A percentile compares a stretch with the other conserved stretches of the same genome.
Evolutionary conservation across 2,797 vertebrate species (phyloP).

Genomic region (Oreortyx pictus): DNA sequence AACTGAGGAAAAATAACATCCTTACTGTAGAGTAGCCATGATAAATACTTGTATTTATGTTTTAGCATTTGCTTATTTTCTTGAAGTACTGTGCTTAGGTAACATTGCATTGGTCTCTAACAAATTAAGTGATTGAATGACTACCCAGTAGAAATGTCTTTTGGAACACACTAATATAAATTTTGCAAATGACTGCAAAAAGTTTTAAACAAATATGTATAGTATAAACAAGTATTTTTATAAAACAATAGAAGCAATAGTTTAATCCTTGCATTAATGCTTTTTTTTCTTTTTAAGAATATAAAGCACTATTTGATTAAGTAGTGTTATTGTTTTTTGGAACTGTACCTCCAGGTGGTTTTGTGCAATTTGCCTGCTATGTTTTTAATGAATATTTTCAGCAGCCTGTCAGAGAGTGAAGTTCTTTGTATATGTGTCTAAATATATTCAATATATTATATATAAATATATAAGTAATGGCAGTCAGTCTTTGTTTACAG

Average conservation of each 20-base stretch:
- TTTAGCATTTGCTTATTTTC: neutral
- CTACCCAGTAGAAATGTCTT: neutral
- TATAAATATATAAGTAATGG: neutral
- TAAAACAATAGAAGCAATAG: neutral
- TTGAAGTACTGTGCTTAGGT: neutral
- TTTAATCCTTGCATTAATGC: neutral
- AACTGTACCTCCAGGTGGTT: neutral
- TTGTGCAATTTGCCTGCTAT: neutral
- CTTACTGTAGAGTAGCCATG: neutral
- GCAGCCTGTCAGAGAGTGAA: neutral
- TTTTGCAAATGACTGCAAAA: neutral
- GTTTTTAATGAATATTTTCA: neutral
- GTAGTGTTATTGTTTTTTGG: neutral
- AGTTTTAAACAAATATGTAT: neutral
- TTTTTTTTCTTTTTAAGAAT: neutral
- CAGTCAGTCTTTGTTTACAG: constrained; percentile 67
- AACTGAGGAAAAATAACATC: neutral
- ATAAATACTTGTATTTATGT: neutral
- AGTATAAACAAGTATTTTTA: neutral
- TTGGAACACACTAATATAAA: neutral
- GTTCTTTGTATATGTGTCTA: neutral
- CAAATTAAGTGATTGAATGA: neutral
- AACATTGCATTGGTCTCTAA: neutral
- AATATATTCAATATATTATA: too few species aligned
- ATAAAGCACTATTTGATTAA: neutral